Base-by-base conservation (phyloP, 2,888 invertebrate genomes). In the Amphimallon solstitiale region DNA sequence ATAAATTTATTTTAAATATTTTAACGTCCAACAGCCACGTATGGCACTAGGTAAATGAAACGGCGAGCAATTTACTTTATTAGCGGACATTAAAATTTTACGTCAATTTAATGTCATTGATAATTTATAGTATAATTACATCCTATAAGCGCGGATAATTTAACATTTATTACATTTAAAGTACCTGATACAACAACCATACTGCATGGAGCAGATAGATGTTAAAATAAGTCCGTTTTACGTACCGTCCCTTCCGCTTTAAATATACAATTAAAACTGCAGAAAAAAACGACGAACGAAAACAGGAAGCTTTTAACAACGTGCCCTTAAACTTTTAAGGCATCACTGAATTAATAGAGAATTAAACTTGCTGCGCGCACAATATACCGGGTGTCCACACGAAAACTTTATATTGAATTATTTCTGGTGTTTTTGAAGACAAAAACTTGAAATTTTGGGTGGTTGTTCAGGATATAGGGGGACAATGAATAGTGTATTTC, bases 321-420 rank as follows among this genome's bases (percentile, higher is more conserved):
- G 17, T 15, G 9, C 34, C 17, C 51, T 10, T 23, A 59, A 59
- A 61, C 29, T 61, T 61, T 61, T 61, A 61, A n/a, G 37, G 35
- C 15, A 23, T 10, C 1, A 17, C 10, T 23, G 48, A 49, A 70
- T 70, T 72, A 71, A 71, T 72, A 70, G 67, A 63, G 70, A 70
- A 71, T 71, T 73, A 73, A 70, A 71, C 56, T 72, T 70, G 69
- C 68, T 66, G 67, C 67, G 2, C 9, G 29, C 9, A 29, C 29
- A 29, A 29, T 29, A 29, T 29, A 29, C n/a, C n/a, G n/a, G n/a
- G n/a, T n/a, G n/a, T n/a, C n/a, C n/a, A n/a, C n/a, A n/a, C n/a
- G n/a, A n/a, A n/a, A n/a, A n/a, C n/a, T n/a, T n/a, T n/a, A n/a
- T n/a, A n/a, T n/a, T n/a, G n/a, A n/a, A n/a, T n/a, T n/a, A n/a